Evolutionary conservation across 2,797 vertebrate species (phyloP), one percentile per base, ranked within the genome.

Genomic region (Micrastur ruficollis): DNA sequence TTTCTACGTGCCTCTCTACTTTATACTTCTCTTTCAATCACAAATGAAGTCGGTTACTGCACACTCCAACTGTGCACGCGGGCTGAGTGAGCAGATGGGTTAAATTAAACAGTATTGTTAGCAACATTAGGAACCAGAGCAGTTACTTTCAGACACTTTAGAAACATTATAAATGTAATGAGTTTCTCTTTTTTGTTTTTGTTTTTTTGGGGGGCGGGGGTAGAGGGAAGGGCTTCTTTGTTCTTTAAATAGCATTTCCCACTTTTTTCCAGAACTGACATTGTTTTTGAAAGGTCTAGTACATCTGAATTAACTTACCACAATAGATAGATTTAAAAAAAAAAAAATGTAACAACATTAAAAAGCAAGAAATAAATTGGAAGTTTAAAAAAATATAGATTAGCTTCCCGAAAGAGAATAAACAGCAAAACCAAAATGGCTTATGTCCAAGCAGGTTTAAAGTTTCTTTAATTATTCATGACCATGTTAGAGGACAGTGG

Each of bases 101-200:
- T 91, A 96, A 94, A 95, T 90, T 82, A 84, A 96, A 93, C 82
- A 91, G 88, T 9, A 95, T 56, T 76, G 85, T 78, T 84, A 96
- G 88, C 50, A 86, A 76, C 92, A 96, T 81, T 49, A 96, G 92
- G 66, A 83, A 73, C 61, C 56, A 42, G 73, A 91, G 74, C 95
- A 96, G 91, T 95, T 76, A 52, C 81, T 96, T 96, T 89, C 84
- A 95, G 84, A 90, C 79, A 95, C 89, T 94, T 93, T 56, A 76
- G 67, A 83, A 95, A 92, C 81, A 79, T 79, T 94, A 83, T 62
- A 93, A 75, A 96, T 90, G 68, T 27, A 92, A 96, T 86, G 68
- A 92, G 66, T 53, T 73, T 85, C 73, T 72, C n/a, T 5, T 9
- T 36, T 18, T 27, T 14, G 20, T 62, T 63, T 25, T 25, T 27